Conservation (phyloP, 2,113 vertebrate genomes). For the Atrichornis clamosus region DNA sequence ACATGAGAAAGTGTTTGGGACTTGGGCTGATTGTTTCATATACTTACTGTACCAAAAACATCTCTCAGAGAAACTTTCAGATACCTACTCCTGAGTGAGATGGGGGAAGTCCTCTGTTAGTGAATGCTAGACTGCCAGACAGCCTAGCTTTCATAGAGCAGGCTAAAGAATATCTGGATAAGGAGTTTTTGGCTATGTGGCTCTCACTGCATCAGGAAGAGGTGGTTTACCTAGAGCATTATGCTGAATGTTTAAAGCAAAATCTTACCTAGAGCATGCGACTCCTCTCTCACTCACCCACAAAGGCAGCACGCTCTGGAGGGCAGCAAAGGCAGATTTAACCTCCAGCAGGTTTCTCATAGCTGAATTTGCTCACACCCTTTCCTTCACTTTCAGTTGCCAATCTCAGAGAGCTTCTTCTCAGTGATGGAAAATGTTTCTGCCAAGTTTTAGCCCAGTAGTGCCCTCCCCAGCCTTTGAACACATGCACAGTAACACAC, state of each 20-base stretch:
- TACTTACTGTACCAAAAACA: background rate
- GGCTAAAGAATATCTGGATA: background rate
- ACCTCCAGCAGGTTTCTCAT: background rate
- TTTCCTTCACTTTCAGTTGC: background rate
- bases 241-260: background rate
- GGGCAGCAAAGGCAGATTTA: background rate
- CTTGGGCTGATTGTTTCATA: background rate
- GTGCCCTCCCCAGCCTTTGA: background rate
- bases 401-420: background rate
- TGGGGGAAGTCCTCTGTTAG: background rate
- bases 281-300: background rate
- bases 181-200: background rate
- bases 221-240: background rate
- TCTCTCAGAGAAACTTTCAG: background rate
- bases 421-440: background rate
- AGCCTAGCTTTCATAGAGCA: background rate
- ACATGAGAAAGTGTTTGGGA: background rate
- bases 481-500: rapidly evolving
- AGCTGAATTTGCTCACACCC: background rate
- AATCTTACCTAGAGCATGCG: background rate
- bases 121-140: background rate
- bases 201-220: background rate
- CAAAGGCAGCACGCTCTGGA: rapidly evolving
- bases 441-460: background rate
- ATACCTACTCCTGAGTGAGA: background rate